phyloP scores from a whole-genome alignment of 2,888 invertebrate genomes.

The Hydrotaea cyrtoneurina region DNA sequence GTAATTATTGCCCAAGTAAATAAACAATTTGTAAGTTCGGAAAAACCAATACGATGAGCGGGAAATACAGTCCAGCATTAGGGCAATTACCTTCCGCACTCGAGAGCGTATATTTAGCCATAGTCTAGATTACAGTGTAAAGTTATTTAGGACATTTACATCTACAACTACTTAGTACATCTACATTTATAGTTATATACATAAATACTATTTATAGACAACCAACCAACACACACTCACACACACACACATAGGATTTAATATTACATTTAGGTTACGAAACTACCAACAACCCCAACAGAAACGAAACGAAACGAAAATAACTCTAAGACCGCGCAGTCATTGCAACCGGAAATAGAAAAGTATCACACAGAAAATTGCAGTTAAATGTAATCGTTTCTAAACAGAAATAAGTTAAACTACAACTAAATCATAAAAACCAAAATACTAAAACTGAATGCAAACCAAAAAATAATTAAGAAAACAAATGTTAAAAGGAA shows the following conservation, averaged over 20 bases:
- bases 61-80: neutral
- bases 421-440: neutral
- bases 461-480: neutral
- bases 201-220: too few relatives aligned
- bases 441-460: constrained; percentile 2
- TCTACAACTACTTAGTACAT: constrained; percentile 9
- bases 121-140: constrained; percentile 22
- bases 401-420: too few relatives aligned
- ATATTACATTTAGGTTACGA: neutral
- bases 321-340: constrained; percentile 1
- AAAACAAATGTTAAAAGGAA: constrained; percentile 36
- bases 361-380: constrained; percentile 8
- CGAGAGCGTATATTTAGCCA: neutral
- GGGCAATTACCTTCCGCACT: neutral
- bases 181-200: neutral
- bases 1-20: constrained; percentile 22
- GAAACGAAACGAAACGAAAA: constrained; percentile 31
- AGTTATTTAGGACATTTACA: constrained; percentile 16
- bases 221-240: too few relatives aligned
- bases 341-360: constrained; percentile 34
- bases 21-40: constrained; percentile 7
- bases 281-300: neutral
- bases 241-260: constrained; percentile 1
- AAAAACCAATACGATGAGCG: neutral
- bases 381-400: constrained; percentile 33